Base-by-base conservation (phyloP, 2,113 vertebrate species). In the Meriones unguiculatus region DNA sequence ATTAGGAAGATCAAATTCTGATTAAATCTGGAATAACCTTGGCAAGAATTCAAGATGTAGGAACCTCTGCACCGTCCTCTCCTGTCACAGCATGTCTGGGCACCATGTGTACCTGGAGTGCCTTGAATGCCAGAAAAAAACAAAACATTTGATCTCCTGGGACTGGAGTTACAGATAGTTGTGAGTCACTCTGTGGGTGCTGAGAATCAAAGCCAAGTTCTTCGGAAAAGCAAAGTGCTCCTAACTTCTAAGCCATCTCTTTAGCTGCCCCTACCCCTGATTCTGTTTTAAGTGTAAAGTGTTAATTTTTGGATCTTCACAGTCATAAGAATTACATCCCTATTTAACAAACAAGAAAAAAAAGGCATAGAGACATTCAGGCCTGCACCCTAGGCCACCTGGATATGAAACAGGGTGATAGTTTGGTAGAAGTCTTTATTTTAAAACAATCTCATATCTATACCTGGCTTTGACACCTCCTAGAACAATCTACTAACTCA, bases 311-410 rank as follows among this genome's bases (percentile, higher is more conserved):
- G 54, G 89, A 65, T 69, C 70, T 2, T 77, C 62, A 69, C 35
- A 73, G 35, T 92, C 75, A 35, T 87, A 78, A 75, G 32, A 88
- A 92, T 30, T 46, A 62, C 13, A 32, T 14, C 22, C 20, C 10
- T 75, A 70, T 87, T 87, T 87, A 87, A 96, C 54, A 88, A 77
- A 80, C 70, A 84, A 89, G 69, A 11, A 93, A 94, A 82, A 10
- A 0, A 22, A 92, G 46, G 32, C 24, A 92, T 87, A 22, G 11
- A 81, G 7, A 75, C 2, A 18, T 50, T 87, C 81, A 82, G 46
- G 87, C 41, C 50, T 17, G 7, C 62, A n/a, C 13, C 38, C 52
- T 69, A 14, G 13, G 35, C 65, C 35, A 70, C 46, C 13, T 0
- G 30, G 89, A 41, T 41, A 28, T 52, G 75, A 77, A 82, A 18